Evolutionary conservation across 2,797 vertebrate genomes (phyloP), one percentile per base, ranked within the genome.

Genomic region (Sebastes kiyomatsui): DNA sequence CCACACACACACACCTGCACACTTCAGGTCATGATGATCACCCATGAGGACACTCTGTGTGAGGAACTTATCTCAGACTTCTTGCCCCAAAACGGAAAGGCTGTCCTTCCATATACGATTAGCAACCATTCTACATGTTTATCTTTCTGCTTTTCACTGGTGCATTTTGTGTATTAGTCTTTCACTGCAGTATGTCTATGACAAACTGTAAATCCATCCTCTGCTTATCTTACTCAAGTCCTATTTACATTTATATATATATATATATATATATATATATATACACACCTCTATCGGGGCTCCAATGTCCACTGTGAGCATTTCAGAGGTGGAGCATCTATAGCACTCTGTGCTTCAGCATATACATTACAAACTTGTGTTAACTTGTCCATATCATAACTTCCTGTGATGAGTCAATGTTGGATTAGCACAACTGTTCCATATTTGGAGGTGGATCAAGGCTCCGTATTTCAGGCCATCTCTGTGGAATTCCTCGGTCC

Each of bases 21-120:
- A 67, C 74, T 71, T 56, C 58, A 70, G 64, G 72, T 61, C 72
- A 33, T 38, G 27, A 73, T 14, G 49, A 65, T 52, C 55, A 79
- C 75, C 80, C 60, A 61, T 5, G 49, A 83, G 67, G 79, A 77
- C 42, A 61, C 20, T 56, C 42, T 68, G 55, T 69, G 61, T 27
- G 56, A 76, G 42, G 59, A 3, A 54, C 56, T 70, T 59, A 72
- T 65, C 27, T 67, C 55, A 73, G 18, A 11, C 58, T 22, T 54
- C 22, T 46, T 27, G 14, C 25, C n/a, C 23, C 20, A 32, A 73
- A 67, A 66, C 14, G 25, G 33, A 69, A 18, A 54, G 12, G 25
- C 27, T 54, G 16, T 20, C 35, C 28, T 7, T 72, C 5, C 6
- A 27, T 20, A 54, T 42, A 6, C 4, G 18, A 22, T 64, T 35